Evolutionary conservation across 2,113 vertebrate species (phyloP), one percentile per base, ranked within the genome.

Genomic region (Muscicapa adusta): DNA sequence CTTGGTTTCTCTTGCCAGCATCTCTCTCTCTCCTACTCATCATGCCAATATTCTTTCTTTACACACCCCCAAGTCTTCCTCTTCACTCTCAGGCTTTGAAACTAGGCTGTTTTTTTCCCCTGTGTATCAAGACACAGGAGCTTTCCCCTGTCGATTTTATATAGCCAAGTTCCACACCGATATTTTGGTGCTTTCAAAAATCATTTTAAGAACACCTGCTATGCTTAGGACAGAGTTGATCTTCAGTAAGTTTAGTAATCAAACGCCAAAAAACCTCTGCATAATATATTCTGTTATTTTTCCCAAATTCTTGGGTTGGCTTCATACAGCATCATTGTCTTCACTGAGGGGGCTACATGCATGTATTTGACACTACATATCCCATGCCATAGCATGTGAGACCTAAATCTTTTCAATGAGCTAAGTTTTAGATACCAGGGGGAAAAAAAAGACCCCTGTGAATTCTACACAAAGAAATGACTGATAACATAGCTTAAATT

Each of bases 1-100:
- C 91, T 94, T 70, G 26, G 71, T 89, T 94, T 94, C 54, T 88
- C 36, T 94, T 85, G 47, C 87, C 83, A 94, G 67, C 50, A 89
- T 61, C 40, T 92, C 45, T 94, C 70, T 91, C 48, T 79, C 77
- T 84, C 91, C 94, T 62, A 94, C 93, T 83, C 85, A 72, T 50
- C 33, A 73, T 54, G 62, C 54, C 87, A 85, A 54, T 75, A 76
- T 36, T 95, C 62, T 31, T 38, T 67, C 71, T 91, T 77, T 74
- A 78, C 25, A 88, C 66, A 68, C 91, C 61, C 65, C 50, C 71
- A 80, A 47, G 34, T 72, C 63, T 63, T 66, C 76, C 74, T 91
- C 38, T 89, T 95, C 77, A 68, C 50, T 85, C 45, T 58, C 42
- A 78, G 40, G 28, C 23, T 91, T 92, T 85, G 57, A 38, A 94